Evolutionary conservation across 2,113 vertebrate species (phyloP).

Genomic region (Sebastes schlegelii): DNA sequence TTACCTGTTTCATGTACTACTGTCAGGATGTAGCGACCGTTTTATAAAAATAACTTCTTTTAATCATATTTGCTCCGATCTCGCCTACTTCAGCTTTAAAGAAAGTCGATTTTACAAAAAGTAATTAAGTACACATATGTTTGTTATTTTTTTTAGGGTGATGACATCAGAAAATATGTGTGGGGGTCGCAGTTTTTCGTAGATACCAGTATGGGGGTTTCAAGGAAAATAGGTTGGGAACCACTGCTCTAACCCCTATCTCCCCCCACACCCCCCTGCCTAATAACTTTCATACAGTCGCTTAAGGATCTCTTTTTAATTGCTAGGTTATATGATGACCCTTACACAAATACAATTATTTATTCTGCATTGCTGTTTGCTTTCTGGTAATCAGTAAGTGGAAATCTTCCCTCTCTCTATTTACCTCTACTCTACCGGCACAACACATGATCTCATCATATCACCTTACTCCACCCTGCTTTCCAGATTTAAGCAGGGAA

Average conservation of each 20-base stretch:
- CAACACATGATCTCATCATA: slow-evolving; percentile 7
- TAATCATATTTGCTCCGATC: too few relatives aligned
- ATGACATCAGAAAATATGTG: too few relatives aligned
- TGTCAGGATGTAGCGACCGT: too few relatives aligned
- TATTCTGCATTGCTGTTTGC: background rate
- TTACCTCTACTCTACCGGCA: background rate
- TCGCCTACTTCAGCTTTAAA: too few relatives aligned
- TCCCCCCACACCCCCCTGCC: accelerated
- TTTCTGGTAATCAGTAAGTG: background rate
- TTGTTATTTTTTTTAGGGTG: too few relatives aligned
- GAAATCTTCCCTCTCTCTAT: slow-evolving; percentile 3
- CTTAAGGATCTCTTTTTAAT: background rate
- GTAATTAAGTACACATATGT: too few relatives aligned
- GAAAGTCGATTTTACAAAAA: too few relatives aligned
- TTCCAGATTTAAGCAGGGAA: slow-evolving; percentile 24
- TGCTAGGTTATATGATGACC: background rate
- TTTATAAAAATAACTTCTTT: too few relatives aligned
- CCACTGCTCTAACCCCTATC: background rate
- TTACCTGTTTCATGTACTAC: too few relatives aligned
- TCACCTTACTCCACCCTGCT: slow-evolving; percentile 16
- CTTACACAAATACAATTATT: background rate
- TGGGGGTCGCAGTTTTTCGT: too few relatives aligned
- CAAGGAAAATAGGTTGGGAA: too few relatives aligned
- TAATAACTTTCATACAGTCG: background rate
- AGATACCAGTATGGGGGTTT: too few relatives aligned